Evolutionary conservation across 2,797 vertebrate genomes (phyloP), one percentile per base, ranked within the genome.

Genomic region (Arremon aurantiirostris): DNA sequence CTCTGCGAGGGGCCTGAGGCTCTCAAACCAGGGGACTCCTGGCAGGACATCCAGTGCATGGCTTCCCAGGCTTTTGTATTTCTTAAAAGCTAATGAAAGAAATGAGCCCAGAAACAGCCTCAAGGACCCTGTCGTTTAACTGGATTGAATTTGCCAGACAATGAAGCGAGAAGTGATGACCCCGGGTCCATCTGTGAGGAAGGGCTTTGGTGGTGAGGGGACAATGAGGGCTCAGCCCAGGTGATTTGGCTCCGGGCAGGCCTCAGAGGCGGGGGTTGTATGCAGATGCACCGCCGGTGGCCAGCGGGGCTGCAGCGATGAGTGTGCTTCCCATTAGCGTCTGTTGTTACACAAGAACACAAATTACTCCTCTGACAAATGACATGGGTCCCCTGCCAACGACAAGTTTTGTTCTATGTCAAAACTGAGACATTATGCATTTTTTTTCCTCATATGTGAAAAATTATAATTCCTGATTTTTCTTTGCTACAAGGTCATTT

Each of bases 281-380:
- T 69, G 64, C 53, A 50, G 35, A 69, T 20, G 16, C 44, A 30
- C 12, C 1, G 20, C 64, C 28, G 77, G 53, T 81, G 53, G 64
- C 35, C 64, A 56, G 50, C 17, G 7, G 55, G 22, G 79, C 52
- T 83, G 82, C 61, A 83, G 50, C 39, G 59, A 52, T 37, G 50
- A 81, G 82, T 13, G 72, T 89, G 77, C 91, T 95, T 94, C 79
- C 57, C 52, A 83, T 92, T 90, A 95, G 32, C 2, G 2, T 80
- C 57, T 89, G 47, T 47, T 94, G 57, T 93, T 95, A 76, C 69
- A 79, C 80, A 96, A 94, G 91, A 93, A 80, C 79, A 72, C 77
- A 78, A 71, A 91, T 52, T 81, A 77, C 55, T 85, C 4, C 70
- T 83, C 53, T 94, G 73, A 73, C 69, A 93, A 93, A 71, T 90